phyloP scores from a whole-genome alignment of 2,888 invertebrate species.

The Euzetes globulus region DNA sequence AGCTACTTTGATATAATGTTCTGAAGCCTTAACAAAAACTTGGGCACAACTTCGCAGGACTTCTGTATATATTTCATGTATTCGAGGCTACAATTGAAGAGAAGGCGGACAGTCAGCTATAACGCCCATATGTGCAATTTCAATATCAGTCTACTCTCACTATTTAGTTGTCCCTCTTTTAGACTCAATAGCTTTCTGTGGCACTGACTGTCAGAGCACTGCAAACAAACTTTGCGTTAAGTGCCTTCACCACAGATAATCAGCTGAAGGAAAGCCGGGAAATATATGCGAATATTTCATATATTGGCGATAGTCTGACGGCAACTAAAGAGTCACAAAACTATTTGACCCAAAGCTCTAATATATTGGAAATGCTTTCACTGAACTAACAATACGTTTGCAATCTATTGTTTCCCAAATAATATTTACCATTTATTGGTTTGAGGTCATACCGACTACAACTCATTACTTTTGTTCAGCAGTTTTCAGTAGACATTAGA shows the following conservation, averaged over 20 bases:
- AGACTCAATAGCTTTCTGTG: neutral
- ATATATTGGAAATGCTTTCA: neutral
- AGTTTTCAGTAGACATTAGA: too few relatives aligned
- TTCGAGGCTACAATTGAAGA: neutral
- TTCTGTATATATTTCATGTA: neutral
- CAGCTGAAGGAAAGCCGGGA: conserved; percentile 1
- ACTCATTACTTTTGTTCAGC: too few relatives aligned
- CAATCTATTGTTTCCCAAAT: too few relatives aligned
- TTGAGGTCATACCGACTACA: neutral
- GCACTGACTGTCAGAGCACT: neutral
- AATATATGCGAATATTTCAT: neutral
- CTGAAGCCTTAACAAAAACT: conserved; percentile 8
- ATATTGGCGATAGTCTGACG: neutral
- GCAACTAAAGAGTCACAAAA: neutral
- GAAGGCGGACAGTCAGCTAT: conserved; percentile 9
- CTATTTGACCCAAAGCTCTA: neutral
- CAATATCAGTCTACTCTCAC: neutral
- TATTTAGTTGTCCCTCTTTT: conserved; percentile 3
- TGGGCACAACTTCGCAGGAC: neutral
- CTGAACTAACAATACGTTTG: neutral
- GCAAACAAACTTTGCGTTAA: conserved; percentile 14
- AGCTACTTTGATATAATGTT: neutral
- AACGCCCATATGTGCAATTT: conserved; percentile 11
- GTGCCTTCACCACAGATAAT: conserved; percentile 15
- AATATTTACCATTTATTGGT: conserved; percentile 19